A percentile compares a stretch with the other conserved stretches of the same genome.
phyloP scores from a whole-genome alignment of 1,140 invertebrate genomes.

The Hirudo medicinalis region DNA sequence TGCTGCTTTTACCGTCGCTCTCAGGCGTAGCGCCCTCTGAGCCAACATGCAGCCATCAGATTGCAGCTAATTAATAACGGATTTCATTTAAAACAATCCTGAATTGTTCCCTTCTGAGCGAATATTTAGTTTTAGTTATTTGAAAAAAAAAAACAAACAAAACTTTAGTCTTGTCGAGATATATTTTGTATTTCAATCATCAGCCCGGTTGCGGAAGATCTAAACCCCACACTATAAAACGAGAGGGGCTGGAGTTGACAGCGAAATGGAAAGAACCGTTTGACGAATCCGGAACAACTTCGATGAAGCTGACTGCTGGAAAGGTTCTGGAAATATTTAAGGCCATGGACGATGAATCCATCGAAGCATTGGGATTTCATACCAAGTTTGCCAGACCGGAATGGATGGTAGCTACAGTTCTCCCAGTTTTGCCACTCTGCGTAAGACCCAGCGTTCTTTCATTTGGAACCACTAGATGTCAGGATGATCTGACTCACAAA shows the following conservation, averaged over 20 bases:
- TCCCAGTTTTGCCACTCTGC: slow-evolving; percentile 88
- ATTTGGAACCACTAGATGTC: slow-evolving; percentile 94
- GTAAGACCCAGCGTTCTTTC: slow-evolving; percentile 92
- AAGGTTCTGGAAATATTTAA: slow-evolving; percentile 91
- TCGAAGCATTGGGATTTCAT: slow-evolving; percentile 86
- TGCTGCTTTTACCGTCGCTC: too few species aligned
- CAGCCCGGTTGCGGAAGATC: slow-evolving; percentile 77
- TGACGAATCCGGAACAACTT: slow-evolving; percentile 71
- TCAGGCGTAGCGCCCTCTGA: too few species aligned
- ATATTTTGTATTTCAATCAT: too few species aligned
- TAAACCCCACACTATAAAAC: slow-evolving; percentile 77
- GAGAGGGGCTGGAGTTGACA: slow-evolving; percentile 77
- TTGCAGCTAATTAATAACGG: too few species aligned
- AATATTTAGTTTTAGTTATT: too few species aligned
- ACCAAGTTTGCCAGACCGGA: slow-evolving; percentile 88
- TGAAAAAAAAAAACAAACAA: too few species aligned
- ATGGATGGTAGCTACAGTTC: slow-evolving; percentile 96
- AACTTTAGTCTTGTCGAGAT: too few species aligned
- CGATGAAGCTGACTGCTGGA: slow-evolving; percentile 76
- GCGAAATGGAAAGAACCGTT: slow-evolving; percentile 97
- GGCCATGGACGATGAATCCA: slow-evolving; percentile 93
- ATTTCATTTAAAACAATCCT: too few species aligned
- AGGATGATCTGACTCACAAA: slow-evolving; percentile 98
- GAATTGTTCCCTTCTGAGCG: too few species aligned
- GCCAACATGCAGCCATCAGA: too few species aligned